Percentiles rank a stretch among this genome's conserved stretches.
Conservation (phyloP, 2,113 vertebrate genomes). For the Chunga burmeisteri region DNA sequence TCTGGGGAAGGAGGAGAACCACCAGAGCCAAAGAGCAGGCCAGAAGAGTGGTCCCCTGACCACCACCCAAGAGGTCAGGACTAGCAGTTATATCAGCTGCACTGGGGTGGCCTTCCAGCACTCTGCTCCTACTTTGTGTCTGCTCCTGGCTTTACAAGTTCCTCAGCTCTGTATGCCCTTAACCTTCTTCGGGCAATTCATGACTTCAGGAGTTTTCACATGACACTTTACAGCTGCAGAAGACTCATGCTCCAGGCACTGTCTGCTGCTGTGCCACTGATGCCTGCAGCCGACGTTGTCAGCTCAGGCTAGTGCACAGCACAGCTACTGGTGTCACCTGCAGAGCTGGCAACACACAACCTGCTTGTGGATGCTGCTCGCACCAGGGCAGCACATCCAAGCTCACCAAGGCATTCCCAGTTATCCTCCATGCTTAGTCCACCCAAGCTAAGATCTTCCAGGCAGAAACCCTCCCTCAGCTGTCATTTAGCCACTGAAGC, state of each 20-base stretch:
- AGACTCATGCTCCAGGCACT: neutral
- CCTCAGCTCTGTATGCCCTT: neutral
- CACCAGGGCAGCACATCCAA: neutral
- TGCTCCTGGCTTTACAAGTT: neutral
- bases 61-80: neutral
- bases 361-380: rapidly evolving
- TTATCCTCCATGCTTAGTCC: neutral
- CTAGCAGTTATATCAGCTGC: neutral
- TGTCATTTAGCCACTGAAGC: neutral
- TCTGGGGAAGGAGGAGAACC: neutral
- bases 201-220: neutral
- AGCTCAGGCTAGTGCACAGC: neutral
- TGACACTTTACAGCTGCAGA: neutral
- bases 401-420: neutral
- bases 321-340: neutral
- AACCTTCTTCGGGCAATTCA: neutral
- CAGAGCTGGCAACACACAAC: rapidly evolving
- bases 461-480: neutral
- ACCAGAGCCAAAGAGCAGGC: neutral
- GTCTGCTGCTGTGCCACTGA: neutral
- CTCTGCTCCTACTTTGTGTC: rapidly evolving
- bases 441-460: neutral
- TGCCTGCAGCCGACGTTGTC: rapidly evolving
- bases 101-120: neutral
- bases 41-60: neutral